Evolutionary conservation across 2,797 vertebrate species (phyloP), one percentile per base, ranked within the genome.

Genomic region (Echeneis naucrates): DNA sequence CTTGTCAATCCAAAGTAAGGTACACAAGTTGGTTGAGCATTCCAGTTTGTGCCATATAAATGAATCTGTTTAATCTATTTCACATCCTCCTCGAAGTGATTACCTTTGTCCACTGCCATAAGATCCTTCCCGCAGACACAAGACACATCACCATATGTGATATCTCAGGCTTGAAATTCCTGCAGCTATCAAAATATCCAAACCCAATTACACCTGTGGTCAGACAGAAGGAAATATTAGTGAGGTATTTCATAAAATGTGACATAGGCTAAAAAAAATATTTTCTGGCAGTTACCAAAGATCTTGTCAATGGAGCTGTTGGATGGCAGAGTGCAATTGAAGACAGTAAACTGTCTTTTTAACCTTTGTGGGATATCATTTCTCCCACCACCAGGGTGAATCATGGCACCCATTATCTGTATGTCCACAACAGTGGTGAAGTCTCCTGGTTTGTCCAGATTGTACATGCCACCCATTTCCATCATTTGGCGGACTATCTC

Each of bases 391-490:
- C 96, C 96, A 2, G 96, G 96, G 55, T 97, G 96, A 74, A 96
- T 96, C 96, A 97, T 97, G 63, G 96, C 95, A 63, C 96, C 96
- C 88, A 97, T 83, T 75, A 97, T 93, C 78, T 97, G 95, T 54
- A 97, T 83, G 12, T 97, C 96, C 61, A 94, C 87, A 5, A 97
- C 88, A 40, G 78, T 94, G 61, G 94, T 95, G 81, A 97, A 97
- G 78, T 97, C 96, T 37, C 96, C 96, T 6, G 96, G 95, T 75
- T 96, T 97, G 77, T 96, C 96, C 24, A 97, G 77, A 72, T 94
- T 97, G 78, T 96, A 97, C 66, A 97, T 89, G 33, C 96, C 96
- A n/a, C 74, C 92, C 78, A 96, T 95, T 68, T 96, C 96, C 95
- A 97, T 96, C 87, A 97, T 80, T 77, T 97, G 96, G 7, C 96